Conservation (phyloP, 2,888 invertebrate species). For the Drosophila longiperda region DNA sequence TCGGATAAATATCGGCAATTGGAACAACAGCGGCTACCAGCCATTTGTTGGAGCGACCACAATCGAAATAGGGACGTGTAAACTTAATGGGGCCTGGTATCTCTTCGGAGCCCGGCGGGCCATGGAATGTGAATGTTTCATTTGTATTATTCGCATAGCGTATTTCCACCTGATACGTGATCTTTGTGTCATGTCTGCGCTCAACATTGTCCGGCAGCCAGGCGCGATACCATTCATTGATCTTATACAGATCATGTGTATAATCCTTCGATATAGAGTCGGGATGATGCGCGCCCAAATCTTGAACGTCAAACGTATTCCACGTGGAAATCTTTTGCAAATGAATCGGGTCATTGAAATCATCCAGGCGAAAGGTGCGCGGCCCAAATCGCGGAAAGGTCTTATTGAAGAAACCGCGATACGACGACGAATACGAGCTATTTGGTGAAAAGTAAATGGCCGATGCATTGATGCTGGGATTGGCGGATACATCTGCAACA, state of each 20-base stretch:
- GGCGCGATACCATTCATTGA: slow-evolving; percentile 96
- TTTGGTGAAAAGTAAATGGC: slow-evolving; percentile 97
- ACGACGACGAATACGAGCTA: slow-evolving; percentile 96
- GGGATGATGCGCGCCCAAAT: slow-evolving; percentile 93
- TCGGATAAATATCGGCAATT: slow-evolving; percentile 97
- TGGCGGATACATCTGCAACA: slow-evolving; percentile 97
- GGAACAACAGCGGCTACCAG: slow-evolving; percentile 96
- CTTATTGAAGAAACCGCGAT: slow-evolving; percentile 97
- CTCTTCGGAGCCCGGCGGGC: slow-evolving; percentile 96
- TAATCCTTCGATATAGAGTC: slow-evolving; percentile 94
- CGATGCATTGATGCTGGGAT: slow-evolving; percentile 95
- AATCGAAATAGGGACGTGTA: slow-evolving; percentile 98
- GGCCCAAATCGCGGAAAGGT: slow-evolving; percentile 98
- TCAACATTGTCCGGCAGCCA: slow-evolving; percentile 96
- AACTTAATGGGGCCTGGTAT: slow-evolving; percentile 96
- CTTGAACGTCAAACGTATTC: slow-evolving; percentile 94
- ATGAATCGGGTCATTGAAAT: slow-evolving; percentile 98
- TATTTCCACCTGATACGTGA: slow-evolving; percentile 96
- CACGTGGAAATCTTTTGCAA: slow-evolving; percentile 96
- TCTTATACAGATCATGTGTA: slow-evolving; percentile 94
- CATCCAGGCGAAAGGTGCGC: slow-evolving; percentile 94
- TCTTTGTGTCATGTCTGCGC: slow-evolving; percentile 94
- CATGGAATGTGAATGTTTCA: slow-evolving; percentile 98
- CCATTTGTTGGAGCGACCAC: slow-evolving; percentile 98
- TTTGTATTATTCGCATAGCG: slow-evolving; percentile 97